Base-by-base conservation (phyloP, 2,113 vertebrate species). In the Hypomesus transpacificus region DNA sequence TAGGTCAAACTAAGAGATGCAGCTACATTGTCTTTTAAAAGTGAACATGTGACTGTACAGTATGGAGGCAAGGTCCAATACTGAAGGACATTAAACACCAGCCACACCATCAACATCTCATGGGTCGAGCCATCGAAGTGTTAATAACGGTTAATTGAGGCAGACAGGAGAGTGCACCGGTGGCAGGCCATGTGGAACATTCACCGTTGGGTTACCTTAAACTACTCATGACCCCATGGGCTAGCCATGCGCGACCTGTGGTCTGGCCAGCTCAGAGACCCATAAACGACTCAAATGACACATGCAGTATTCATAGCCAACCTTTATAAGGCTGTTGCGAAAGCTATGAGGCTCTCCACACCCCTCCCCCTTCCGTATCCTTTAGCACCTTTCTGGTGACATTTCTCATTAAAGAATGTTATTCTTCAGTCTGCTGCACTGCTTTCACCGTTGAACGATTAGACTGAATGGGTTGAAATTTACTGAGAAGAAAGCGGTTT, bases 401-500 rank as follows among this genome's bases (percentile, higher is more conserved):
- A 83, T 83, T 85, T 85, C 6, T 20, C 34, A 14, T 78, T 67
- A 60, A 69, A 70, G 84, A 76, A 54, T 79, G 68, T 71, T 75
- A 64, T 80, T 73, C 70, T 74, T 70, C 82, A 79, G 61, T 73
- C 79, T 71, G 76, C 68, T 74, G 61, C 72, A 80, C 70, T 67
- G 39, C 61, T 82, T 87, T 81, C 80, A 80, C 79, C 79, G 66
- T 65, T 80, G 78, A 86, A 79, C 84, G 76, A 63, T 87, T 75
- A 70, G n/a, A 56, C 70, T 79, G 76, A 87, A 84, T 79, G 70
- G 78, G 80, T 28, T 56, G 76, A 69, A 86, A 78, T 80, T 69
- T 76, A 66, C 67, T 68, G 64, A 70, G 71, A 63, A 63, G 28
- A 28, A 63, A 34, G 39, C 39, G 9, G 39, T 46, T 46, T 46